phyloP scores from a whole-genome alignment of 2,797 vertebrate genomes.

The Hippoglossus hippoglossus region DNA sequence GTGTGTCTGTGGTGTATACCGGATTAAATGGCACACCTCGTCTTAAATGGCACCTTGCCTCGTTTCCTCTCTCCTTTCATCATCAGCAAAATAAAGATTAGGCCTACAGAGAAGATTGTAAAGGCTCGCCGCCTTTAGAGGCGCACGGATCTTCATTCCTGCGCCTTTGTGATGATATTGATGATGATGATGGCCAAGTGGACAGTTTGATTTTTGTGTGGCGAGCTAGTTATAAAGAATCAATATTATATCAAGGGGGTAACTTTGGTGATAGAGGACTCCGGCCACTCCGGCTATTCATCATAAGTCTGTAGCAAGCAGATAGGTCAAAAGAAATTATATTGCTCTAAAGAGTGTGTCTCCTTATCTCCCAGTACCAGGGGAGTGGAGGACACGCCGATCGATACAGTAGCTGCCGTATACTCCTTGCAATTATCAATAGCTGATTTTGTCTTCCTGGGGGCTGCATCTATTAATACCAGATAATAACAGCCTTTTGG shows the following conservation, averaged over 20 bases:
- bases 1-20: constrained; percentile 48
- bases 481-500: constrained; percentile 94
- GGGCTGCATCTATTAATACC: constrained; percentile 98
- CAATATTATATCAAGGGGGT: constrained; percentile 99
- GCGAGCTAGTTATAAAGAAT: constrained; percentile 99
- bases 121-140: constrained; percentile 81
- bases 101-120: constrained; percentile 90
- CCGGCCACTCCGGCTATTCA: constrained; percentile 98
- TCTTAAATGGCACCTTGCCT: constrained; percentile 84
- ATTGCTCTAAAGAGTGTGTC: constrained; percentile 99
- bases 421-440: constrained; percentile 99
- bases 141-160: constrained; percentile 92
- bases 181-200: constrained; percentile 99
- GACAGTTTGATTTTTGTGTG: constrained; percentile 99
- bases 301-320: constrained; percentile 99
- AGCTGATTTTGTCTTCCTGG: constrained; percentile 98
- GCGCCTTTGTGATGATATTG: constrained; percentile 99
- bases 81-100: constrained; percentile 94
- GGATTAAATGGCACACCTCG: constrained; percentile 85
- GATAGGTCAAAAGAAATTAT: constrained; percentile 99
- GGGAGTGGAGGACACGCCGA: constrained; percentile 98
- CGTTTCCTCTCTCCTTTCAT: constrained; percentile 87
- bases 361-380: constrained; percentile 99
- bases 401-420: constrained; percentile 98
- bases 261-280: constrained; percentile 99